Evolutionary conservation across 92 coral and sea anemone species (phyloP).

Genomic region (Parazoanthus darwini): DNA sequence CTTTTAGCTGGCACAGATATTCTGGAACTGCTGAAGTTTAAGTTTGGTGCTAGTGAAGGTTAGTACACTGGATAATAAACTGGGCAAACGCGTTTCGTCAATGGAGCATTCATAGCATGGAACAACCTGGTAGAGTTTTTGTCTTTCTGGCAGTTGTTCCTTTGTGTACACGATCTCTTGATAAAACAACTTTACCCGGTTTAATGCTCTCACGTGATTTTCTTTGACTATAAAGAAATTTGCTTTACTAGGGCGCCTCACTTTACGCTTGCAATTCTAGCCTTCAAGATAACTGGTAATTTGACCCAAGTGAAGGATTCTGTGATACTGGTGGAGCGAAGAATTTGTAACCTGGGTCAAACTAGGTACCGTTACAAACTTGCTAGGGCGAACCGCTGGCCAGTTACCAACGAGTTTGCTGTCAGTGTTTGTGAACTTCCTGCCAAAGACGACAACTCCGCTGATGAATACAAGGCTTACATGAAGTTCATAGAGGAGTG

Average conservation of each 20-base stretch:
- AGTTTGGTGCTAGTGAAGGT: conserved; percentile 19
- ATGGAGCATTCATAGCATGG: too few species aligned
- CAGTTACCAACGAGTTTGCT: conserved; percentile 26
- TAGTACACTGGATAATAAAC: not conserved
- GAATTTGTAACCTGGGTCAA: conserved; percentile 22
- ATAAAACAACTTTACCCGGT: too few species aligned
- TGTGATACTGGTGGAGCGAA: conserved; percentile 1
- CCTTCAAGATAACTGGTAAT: not conserved
- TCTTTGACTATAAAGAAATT: too few species aligned
- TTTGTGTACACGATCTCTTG: too few species aligned
- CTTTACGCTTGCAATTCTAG: not conserved
- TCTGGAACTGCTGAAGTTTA: not conserved
- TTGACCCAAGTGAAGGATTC: not conserved
- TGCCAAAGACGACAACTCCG: conserved; percentile 12
- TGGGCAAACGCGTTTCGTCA: not conserved
- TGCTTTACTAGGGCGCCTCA: too few species aligned
- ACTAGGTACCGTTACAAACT: not conserved
- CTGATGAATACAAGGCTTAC: not conserved
- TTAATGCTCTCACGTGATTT: too few species aligned
- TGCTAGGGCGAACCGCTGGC: conserved; percentile 14
- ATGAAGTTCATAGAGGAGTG: conserved; percentile 28
- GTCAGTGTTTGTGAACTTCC: conserved; percentile 27
- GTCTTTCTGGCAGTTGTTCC: too few species aligned
- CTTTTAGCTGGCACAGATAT: not conserved
- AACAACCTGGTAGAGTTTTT: too few species aligned